Evolutionary conservation across 2,113 vertebrate genomes (phyloP), one percentile per base, ranked within the genome.

Genomic region (Zootoca vivipara): DNA sequence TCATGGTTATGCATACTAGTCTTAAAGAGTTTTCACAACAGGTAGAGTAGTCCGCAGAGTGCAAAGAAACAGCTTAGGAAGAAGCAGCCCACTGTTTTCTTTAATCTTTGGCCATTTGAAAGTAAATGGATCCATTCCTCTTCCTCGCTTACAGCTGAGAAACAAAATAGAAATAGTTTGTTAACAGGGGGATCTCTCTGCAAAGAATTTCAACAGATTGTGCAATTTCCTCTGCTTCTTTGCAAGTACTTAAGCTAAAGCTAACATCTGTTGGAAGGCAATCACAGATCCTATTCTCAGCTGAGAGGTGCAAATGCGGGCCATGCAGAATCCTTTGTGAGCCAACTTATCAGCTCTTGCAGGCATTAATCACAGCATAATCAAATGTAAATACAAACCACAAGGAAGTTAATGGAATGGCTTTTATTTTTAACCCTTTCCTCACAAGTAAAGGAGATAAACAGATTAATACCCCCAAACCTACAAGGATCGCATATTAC

Each of bases 341-440:
- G 90, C 67, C 85, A 91, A 87, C 90, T 93, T 93, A 93, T 93
- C 92, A 94, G 94, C 83, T 92, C 89, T 88, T 91, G 90, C 78
- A 91, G 65, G 78, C 92, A 94, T 93, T 93, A 93, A 93, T 94
- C 93, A 94, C 88, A 89, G 77, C 89, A 89, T 90, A 94, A 93
- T 94, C 89, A 94, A 95, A 94, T 94, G 95, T 89, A 95, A 97
- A 96, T 87, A 94, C 74, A 86, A 67, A 89, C 88, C n/a, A 93
- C 70, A 92, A 91, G 89, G 80, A 91, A 72, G 78, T 70, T 80
- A 89, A 89, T 78, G 82, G 75, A 52, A 56, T 73, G 88, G 83
- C 62, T 42, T 83, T 78, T 77, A 77, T 75, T 89, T 90, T 95
- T 95, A 94, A 94, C 89, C 87, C 89, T 93, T 93, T 20, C 9